Conservation (phyloP, 2,113 vertebrate genomes). For the Xiphorhynchus elegans region DNA sequence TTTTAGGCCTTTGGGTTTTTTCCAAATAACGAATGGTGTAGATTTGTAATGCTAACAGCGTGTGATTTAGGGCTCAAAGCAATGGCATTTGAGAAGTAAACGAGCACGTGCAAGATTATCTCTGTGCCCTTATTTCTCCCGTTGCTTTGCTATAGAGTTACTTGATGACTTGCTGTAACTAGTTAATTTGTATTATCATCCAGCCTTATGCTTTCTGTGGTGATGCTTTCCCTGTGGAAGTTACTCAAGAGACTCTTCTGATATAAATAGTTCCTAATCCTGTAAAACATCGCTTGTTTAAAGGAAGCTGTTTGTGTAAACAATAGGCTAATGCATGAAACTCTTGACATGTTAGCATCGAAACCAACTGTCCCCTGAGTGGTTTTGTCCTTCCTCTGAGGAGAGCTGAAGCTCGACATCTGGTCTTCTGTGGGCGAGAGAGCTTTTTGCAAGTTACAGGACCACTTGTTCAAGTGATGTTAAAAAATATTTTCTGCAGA, state of each 20-base stretch:
- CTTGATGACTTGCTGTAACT: neutral
- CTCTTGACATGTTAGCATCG: constrained; percentile 30
- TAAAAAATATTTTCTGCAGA: neutral
- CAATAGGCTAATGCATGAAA: constrained; percentile 32
- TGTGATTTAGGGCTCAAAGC: neutral
- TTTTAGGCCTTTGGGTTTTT: neutral
- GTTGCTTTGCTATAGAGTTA: neutral
- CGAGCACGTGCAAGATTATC: neutral
- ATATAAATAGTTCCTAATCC: constrained; percentile 34
- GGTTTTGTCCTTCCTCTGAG: constrained; percentile 22
- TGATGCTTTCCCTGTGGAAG: neutral
- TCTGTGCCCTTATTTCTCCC: neutral
- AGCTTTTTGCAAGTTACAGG: neutral
- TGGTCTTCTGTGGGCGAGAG: constrained; percentile 23
- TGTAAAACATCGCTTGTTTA: constrained; percentile 36
- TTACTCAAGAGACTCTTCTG: constrained; percentile 12
- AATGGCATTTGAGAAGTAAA: constrained; percentile 14
- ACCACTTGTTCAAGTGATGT: neutral
- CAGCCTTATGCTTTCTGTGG: neutral
- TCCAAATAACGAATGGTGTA: neutral
- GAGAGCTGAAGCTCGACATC: constrained; percentile 26
- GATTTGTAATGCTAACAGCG: neutral
- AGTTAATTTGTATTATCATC: neutral
- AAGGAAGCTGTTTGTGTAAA: constrained; percentile 53
- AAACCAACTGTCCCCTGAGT: constrained; percentile 29